Conservation (phyloP, 2,888 invertebrate genomes). For the Agrochola circellaris region DNA sequence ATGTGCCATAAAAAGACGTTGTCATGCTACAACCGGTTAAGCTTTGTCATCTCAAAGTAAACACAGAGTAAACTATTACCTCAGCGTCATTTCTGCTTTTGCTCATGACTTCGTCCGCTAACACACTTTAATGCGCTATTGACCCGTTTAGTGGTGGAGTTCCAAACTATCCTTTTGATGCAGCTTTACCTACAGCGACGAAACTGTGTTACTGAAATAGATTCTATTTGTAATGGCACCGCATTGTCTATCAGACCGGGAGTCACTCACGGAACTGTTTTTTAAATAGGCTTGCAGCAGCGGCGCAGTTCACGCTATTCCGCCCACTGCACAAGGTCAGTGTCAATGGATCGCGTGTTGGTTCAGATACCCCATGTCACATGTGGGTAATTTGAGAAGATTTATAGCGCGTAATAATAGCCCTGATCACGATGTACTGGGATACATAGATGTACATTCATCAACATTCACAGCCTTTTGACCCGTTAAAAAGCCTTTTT, state of each 20-base stretch:
- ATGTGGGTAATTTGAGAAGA: not conserved
- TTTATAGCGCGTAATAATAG: not conserved
- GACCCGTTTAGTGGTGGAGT: not conserved
- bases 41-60: not conserved
- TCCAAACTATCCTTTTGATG: not conserved
- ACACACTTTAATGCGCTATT: not conserved
- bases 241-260: constrained; percentile 14
- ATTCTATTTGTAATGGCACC: not conserved
- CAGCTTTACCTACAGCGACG: not conserved
- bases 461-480: not conserved
- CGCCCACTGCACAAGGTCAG: constrained; percentile 18
- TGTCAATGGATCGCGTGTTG: constrained; percentile 32
- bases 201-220: not conserved
- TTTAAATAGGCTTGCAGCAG: constrained; percentile 31
- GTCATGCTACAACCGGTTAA: not conserved
- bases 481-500: not conserved
- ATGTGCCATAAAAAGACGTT: not conserved
- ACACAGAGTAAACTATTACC: not conserved
- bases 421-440: not conserved
- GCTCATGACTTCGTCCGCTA: not conserved
- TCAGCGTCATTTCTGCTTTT: not conserved
- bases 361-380: not conserved
- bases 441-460: not conserved
- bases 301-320: constrained; percentile 12
- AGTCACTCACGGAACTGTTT: constrained; percentile 20